Conservation (phyloP, 2,888 invertebrate genomes). For the Acleris sparsana region DNA sequence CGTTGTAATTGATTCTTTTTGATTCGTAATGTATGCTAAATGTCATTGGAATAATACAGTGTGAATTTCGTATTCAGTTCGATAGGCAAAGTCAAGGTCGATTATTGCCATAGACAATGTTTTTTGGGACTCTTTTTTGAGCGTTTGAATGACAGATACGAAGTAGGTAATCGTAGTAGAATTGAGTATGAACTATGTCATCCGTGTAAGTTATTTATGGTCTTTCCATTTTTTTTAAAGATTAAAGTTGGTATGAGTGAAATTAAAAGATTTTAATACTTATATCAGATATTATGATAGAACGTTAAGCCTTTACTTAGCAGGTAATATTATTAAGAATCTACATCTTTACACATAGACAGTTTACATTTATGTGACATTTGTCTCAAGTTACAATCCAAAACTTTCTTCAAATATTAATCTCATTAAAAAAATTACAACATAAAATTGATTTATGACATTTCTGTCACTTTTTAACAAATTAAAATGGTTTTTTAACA, state of each 20-base stretch:
- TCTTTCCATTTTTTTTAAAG: no score
- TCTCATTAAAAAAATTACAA: not conserved
- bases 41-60: constrained; percentile 7
- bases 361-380: no score
- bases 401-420: not conserved
- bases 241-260: no score
- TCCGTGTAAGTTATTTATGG: no score
- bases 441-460: not conserved
- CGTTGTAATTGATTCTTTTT: not conserved
- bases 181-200: no score
- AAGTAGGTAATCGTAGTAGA: no score
- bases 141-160: not conserved
- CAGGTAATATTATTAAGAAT: no score
- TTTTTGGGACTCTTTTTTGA: constrained; percentile 1
- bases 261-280: no score
- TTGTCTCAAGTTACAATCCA: no score
- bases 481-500: not conserved
- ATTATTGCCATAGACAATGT: constrained; percentile 3
- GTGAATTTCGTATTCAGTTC: constrained; percentile 11
- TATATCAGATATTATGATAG: no score
- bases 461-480: not conserved
- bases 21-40: not conserved
- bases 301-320: no score
- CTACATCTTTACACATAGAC: no score
- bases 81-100: constrained; percentile 16